Evolutionary conservation across 2,888 invertebrate genomes (phyloP), one percentile per base, ranked within the genome.

Genomic region (Drosophila meridiana): DNA sequence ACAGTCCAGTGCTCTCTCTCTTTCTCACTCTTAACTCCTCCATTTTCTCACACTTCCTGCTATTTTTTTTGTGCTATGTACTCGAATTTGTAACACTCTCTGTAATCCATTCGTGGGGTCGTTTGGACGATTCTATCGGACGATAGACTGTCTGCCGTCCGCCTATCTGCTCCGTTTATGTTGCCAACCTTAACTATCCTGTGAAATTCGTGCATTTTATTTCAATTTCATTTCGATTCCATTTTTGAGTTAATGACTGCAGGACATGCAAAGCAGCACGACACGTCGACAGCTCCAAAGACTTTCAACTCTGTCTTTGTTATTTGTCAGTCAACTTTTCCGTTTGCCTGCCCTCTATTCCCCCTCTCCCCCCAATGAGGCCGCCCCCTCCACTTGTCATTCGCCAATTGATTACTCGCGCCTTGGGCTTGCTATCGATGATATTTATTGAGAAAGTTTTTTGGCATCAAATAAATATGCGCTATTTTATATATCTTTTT

Each of bases 221-320:
- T 90, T 91, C 86, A 90, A 91, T 91, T 89, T 84, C 82, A 90
- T 83, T 91, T 80, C 82, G 83, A 87, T 89, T 81, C 79, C 65
- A 78, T 78, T 86, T 80, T 81, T 73, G 76, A 89, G 82, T 90
- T 91, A 92, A 92, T 90, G 91, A 87, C 82, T 86, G 80, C 78
- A 76, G 80, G 89, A 90, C 91, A 92, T 90, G 92, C 92, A 91
- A 92, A 81, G 83, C 73, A 74, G 74, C 79, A 84, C 81, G 69
- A 69, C 58, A 69, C n/a, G 26, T 42, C 14, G 69, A 61, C 58
- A 58, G 26, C 13, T 63, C 13, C 38, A 11, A 52, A 65, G 70
- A 36, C 53, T 66, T 64, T 28, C n/a, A 45, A 57, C 40, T 34
- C 48, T 52, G 61, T 73, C 65, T 66, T 65, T 70, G 60, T 57